Conservation (phyloP, 2,888 invertebrate species). For the Syritta pipiens region DNA sequence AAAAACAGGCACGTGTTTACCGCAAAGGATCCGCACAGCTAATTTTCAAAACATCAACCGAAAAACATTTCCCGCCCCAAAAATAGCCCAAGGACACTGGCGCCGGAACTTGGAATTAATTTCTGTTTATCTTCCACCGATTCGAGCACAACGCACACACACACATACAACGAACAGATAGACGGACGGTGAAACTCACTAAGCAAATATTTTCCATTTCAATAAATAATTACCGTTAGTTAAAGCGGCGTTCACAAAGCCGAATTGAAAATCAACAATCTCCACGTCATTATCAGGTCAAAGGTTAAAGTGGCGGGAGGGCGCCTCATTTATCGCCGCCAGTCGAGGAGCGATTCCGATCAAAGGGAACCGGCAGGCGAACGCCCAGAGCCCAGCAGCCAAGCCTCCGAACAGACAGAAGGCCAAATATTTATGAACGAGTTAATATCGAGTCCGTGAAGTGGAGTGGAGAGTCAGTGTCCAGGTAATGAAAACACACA, state of each 20-base stretch:
- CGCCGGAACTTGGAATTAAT: slow-evolving; percentile 6
- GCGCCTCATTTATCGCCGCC: not conserved
- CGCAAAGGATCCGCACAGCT: not conserved
- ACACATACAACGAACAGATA: too few species aligned
- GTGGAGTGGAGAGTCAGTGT: too few species aligned
- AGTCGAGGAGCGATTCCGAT: not conserved
- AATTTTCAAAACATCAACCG: not conserved
- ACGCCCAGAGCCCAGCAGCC: not conserved
- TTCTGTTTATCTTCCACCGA: slow-evolving; percentile 14
- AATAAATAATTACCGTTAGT: slow-evolving; percentile 7
- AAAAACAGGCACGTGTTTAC: not conserved
- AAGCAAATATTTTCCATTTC: slow-evolving; percentile 15
- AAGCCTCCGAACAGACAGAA: not conserved
- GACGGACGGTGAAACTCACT: too few species aligned
- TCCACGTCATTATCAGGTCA: not conserved
- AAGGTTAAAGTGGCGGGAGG: not conserved
- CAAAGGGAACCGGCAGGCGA: not conserved
- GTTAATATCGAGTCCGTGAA: slow-evolving; percentile 21
- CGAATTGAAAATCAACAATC: not conserved
- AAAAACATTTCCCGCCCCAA: not conserved
- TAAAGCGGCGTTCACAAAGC: not conserved
- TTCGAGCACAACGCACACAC: not conserved
- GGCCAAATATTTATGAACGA: slow-evolving; percentile 21
- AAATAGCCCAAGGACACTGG: not conserved
- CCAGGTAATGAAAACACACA: slow-evolving; percentile 9